A percentile compares a stretch with the other conserved stretches of the same genome.
Conservation (phyloP, 2,888 invertebrate species). For the Rhingia campestris region DNA sequence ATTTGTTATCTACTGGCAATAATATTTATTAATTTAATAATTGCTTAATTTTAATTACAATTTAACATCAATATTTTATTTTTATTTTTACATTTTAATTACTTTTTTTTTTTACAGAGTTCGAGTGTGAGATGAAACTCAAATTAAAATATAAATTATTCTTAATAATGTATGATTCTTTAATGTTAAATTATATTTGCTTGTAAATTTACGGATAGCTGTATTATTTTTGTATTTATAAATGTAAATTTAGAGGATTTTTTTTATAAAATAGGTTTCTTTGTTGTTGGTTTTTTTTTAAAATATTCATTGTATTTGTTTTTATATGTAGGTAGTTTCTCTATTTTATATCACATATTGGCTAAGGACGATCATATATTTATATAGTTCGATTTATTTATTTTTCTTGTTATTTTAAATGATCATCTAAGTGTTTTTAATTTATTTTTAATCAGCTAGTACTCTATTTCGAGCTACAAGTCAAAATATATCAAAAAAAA, state of each 20-base stretch:
- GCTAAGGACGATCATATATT: slow-evolving; percentile 72
- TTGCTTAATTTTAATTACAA: slow-evolving; percentile 15
- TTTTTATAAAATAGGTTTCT: slow-evolving; percentile 24
- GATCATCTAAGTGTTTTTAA: slow-evolving; percentile 18
- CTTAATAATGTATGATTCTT: slow-evolving; percentile 8
- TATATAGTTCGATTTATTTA: slow-evolving; percentile 15
- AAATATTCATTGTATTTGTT: slow-evolving; percentile 39
- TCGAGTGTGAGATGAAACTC: neutral
- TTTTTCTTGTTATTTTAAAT: slow-evolving; percentile 18
- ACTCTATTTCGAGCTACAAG: too few species aligned
- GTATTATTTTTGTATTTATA: neutral
- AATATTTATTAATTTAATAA: slow-evolving; percentile 1
- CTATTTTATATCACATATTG: slow-evolving; percentile 75
- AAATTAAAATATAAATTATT: neutral
- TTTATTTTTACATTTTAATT: slow-evolving; percentile 21
- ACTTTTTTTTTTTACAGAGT: slow-evolving; percentile 23
- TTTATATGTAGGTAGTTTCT: slow-evolving; percentile 42
- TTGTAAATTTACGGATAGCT: neutral
- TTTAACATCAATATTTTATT: slow-evolving; percentile 10
- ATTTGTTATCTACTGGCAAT: slow-evolving; percentile 24
- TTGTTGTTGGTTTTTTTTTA: neutral
- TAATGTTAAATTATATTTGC: neutral
- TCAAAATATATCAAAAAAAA: neutral
- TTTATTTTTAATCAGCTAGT: slow-evolving; percentile 3
- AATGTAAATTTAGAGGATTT: neutral